phyloP scores from a whole-genome alignment of 2,888 invertebrate genomes.

The Agriopis leucophaearia region DNA sequence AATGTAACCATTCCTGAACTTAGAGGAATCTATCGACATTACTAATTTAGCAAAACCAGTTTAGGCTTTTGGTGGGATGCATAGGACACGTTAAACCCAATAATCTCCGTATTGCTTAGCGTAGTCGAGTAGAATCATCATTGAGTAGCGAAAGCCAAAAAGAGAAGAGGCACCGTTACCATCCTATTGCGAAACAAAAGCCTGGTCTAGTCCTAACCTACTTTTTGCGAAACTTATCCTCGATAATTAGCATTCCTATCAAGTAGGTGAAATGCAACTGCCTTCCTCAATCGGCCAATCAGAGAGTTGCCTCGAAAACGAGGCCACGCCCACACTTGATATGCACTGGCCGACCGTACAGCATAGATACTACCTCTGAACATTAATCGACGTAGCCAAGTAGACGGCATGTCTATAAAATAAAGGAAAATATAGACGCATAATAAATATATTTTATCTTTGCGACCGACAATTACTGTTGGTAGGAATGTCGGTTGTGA shows the following conservation, averaged over 20 bases:
- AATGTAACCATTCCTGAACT: too few relatives aligned
- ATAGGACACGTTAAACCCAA: too few relatives aligned
- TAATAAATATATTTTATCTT: background rate
- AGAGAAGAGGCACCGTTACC: background rate
- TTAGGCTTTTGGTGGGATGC: too few relatives aligned
- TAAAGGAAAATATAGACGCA: constrained; percentile 3
- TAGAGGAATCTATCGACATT: too few relatives aligned
- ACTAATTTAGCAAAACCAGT: too few relatives aligned
- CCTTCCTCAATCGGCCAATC: constrained; percentile 73
- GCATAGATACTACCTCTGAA: constrained; percentile 7
- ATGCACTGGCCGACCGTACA: constrained; percentile 54
- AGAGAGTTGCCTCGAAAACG: constrained; percentile 58
- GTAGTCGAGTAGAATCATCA: too few relatives aligned
- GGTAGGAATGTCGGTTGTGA: background rate
- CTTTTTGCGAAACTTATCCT: constrained; percentile 51
- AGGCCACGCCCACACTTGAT: constrained; percentile 75
- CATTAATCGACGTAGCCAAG: constrained; percentile 26
- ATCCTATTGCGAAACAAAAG: constrained; percentile 19
- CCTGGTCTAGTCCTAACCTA: constrained; percentile 30
- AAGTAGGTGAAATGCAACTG: constrained; percentile 79
- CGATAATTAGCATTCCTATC: constrained; percentile 69
- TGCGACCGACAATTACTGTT: too few relatives aligned
- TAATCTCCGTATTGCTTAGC: too few relatives aligned
- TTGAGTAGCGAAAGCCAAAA: background rate
- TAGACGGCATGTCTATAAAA: constrained; percentile 28